Conservation (phyloP, 2,888 invertebrate genomes). For the Cataglyphis livida region DNA sequence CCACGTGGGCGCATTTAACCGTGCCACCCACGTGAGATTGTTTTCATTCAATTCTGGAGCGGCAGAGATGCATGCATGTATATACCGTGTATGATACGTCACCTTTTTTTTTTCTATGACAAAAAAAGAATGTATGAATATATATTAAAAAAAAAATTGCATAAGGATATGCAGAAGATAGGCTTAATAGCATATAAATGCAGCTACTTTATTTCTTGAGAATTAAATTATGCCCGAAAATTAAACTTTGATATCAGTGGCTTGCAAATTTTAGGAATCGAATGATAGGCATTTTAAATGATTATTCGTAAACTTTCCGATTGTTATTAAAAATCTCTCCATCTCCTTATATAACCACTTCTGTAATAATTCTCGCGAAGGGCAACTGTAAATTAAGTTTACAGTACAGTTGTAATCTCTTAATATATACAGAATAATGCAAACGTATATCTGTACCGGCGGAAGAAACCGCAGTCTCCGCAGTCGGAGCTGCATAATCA, state of each 20-base stretch:
- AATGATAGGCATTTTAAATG: not conserved
- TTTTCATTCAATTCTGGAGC: not conserved
- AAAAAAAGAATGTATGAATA: not conserved
- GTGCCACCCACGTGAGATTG: not conserved
- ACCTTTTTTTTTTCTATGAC: not conserved
- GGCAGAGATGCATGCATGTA: not conserved
- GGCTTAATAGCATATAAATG: not conserved
- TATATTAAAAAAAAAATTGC: not conserved
- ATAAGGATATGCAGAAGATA: not conserved
- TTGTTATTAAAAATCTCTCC: not conserved
- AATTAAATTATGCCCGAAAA: not conserved
- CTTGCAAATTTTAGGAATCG: not conserved
- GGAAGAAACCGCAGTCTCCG: slow-evolving; percentile 11
- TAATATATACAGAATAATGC: not conserved
- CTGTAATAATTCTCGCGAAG: not conserved
- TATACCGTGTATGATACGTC: too few relatives aligned
- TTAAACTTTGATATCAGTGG: not conserved
- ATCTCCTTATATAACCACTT: not conserved
- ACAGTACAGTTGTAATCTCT: not conserved
- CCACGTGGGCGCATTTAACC: not conserved
- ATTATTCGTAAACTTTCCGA: not conserved
- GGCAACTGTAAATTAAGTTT: slow-evolving; percentile 5
- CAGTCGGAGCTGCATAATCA: not conserved
- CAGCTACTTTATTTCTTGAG: not conserved
- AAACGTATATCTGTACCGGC: not conserved